Conservation (phyloP, 2,113 vertebrate species). For the Lepidothrix coronata region DNA sequence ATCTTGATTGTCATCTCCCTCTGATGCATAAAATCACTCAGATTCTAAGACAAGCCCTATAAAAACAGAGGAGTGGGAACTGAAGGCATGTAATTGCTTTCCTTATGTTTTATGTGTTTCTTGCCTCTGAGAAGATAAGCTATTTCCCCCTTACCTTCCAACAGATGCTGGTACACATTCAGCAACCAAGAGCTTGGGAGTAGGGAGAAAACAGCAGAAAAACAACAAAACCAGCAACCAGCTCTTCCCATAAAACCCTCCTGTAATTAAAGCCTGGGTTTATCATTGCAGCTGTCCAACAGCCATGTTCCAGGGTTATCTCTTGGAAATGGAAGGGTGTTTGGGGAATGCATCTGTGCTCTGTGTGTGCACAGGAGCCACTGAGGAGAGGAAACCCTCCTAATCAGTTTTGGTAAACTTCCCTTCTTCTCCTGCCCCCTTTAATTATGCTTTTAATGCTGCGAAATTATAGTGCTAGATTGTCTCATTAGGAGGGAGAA, state of each 20-base stretch:
- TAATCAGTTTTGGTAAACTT: neutral
- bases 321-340: neutral
- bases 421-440: neutral
- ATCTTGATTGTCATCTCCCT: neutral
- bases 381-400: neutral
- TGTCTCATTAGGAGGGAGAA: conserved; percentile 27
- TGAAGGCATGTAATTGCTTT: conserved; percentile 60
- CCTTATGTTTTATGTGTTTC: conserved; percentile 18
- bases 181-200: neutral
- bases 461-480: neutral
- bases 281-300: neutral
- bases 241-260: neutral
- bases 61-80: conserved; percentile 33
- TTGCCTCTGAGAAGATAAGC: conserved; percentile 10
- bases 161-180: neutral
- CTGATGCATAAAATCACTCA: conserved; percentile 28
- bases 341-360: neutral
- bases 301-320: neutral
- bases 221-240: neutral
- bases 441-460: neutral
- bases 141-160: neutral
- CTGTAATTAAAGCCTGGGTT: conserved; percentile 1
- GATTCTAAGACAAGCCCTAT: conserved; percentile 1
- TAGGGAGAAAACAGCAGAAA: neutral
- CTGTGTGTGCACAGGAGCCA: neutral